Percentiles rank a stretch among this genome's conserved stretches.
phyloP scores from a whole-genome alignment of 2,797 vertebrate species.

The Gila robusta region DNA sequence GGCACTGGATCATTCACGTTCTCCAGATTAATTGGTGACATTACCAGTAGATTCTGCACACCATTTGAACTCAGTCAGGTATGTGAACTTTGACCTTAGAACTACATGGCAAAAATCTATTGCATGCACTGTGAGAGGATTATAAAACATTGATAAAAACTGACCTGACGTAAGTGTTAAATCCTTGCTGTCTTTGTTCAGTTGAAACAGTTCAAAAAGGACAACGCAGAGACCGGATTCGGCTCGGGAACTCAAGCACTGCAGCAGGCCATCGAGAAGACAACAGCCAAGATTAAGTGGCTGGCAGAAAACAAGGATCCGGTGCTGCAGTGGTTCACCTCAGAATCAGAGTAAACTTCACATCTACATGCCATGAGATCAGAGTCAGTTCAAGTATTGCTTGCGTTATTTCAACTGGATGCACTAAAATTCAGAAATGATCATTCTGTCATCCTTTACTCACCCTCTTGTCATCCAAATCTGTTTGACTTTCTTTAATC shows the following conservation, averaged over 20 bases:
- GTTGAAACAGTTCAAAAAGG: conserved; percentile 86
- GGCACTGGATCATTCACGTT: conserved; percentile 90
- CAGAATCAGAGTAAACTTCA: conserved; percentile 59
- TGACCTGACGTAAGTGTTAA: background rate
- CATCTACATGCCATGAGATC: background rate
- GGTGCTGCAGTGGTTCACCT: conserved; percentile 82
- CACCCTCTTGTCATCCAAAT: background rate
- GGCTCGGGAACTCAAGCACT: conserved; percentile 86
- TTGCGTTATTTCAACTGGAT: background rate
- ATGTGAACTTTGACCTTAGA: conserved; percentile 53
- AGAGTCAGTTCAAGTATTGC: background rate
- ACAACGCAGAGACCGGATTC: conserved; percentile 84
- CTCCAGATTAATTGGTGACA: conserved; percentile 76
- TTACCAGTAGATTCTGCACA: conserved; percentile 85
- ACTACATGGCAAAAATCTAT: background rate
- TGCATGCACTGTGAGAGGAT: background rate
- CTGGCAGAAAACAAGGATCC: conserved; percentile 80
- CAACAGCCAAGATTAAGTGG: conserved; percentile 90
- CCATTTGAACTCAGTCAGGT: conserved; percentile 90
- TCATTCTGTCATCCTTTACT: background rate
- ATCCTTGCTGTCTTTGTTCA: conserved; percentile 61
- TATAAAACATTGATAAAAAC: background rate
- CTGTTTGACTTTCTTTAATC: background rate
- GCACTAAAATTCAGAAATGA: background rate
- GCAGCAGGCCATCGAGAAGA: conserved; percentile 92